Conservation (phyloP, 2,113 vertebrate species). For the Syngnathus typhle region DNA sequence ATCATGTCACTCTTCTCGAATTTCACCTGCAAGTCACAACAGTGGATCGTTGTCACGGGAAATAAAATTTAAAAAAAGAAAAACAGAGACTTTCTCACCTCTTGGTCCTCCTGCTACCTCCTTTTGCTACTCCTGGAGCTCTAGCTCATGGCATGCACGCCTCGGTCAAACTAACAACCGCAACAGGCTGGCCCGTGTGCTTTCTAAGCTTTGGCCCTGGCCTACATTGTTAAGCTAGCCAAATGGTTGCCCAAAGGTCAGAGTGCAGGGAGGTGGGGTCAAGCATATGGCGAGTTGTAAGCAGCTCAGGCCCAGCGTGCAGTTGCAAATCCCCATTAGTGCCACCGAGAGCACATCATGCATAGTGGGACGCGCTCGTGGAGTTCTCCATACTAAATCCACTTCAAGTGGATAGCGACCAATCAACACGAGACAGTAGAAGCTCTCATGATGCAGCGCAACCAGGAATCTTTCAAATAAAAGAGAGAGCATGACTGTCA, state of each 20-base stretch:
- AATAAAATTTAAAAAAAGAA: not conserved
- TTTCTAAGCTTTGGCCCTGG: slow-evolving; percentile 25
- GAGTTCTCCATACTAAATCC: not conserved
- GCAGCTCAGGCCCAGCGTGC: slow-evolving; percentile 37
- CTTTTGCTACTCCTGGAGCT: slow-evolving; percentile 33
- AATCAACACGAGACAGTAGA: not conserved
- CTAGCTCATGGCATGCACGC: slow-evolving; percentile 34
- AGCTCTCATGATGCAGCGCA: not conserved
- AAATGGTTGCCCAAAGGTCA: slow-evolving; percentile 41
- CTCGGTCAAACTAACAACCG: slow-evolving; percentile 26
- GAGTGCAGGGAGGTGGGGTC: slow-evolving; percentile 29
- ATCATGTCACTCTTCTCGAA: slow-evolving; percentile 95
- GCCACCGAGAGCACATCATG: not conserved
- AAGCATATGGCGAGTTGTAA: slow-evolving; percentile 52
- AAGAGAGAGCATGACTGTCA: not conserved
- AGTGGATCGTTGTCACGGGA: not conserved
- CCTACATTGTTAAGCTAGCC: slow-evolving; percentile 58
- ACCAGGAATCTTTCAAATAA: not conserved
- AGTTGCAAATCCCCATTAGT: slow-evolving; percentile 43
- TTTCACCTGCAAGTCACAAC: slow-evolving; percentile 76
- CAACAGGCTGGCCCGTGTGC: not conserved
- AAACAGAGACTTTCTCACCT: slow-evolving; percentile 7
- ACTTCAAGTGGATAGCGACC: not conserved
- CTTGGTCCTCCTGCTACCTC: slow-evolving; percentile 30
- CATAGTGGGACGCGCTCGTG: not conserved